Evolutionary conservation across 2,797 vertebrate species (phyloP).

Genomic region (Chelidonichthys spinosus): DNA sequence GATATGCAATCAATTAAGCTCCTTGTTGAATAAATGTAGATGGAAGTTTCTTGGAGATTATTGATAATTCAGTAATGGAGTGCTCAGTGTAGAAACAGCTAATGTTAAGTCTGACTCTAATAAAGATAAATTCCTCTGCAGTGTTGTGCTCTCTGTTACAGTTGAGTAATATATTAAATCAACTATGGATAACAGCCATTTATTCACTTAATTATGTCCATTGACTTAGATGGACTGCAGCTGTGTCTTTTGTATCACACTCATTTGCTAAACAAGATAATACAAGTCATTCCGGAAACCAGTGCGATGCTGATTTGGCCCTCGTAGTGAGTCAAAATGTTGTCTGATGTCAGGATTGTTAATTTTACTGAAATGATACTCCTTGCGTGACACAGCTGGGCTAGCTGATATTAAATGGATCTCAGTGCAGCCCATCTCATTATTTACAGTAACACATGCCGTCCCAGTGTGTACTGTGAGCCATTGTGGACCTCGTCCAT

Average conservation of each 20-base stretch:
- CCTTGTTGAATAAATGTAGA: slow-evolving; percentile 43
- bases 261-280: slow-evolving; percentile 60
- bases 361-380: slow-evolving; percentile 34
- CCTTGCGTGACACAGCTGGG: slow-evolving; percentile 26
- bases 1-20: slow-evolving; percentile 36
- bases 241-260: slow-evolving; percentile 54
- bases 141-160: slow-evolving; percentile 51
- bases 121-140: slow-evolving; percentile 62
- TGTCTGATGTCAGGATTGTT: slow-evolving; percentile 24
- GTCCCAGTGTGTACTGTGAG: slow-evolving; percentile 20
- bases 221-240: slow-evolving; percentile 63
- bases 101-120: slow-evolving; percentile 67
- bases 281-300: slow-evolving; percentile 42
- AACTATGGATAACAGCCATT: slow-evolving; percentile 67
- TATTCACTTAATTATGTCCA: slow-evolving; percentile 70
- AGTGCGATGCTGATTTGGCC: slow-evolving; percentile 24
- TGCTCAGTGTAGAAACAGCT: slow-evolving; percentile 47
- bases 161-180: slow-evolving; percentile 62
- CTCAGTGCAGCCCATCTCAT: slow-evolving; percentile 38
- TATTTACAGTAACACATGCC: slow-evolving; percentile 56
- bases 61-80: slow-evolving; percentile 59
- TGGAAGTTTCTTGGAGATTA: slow-evolving; percentile 53
- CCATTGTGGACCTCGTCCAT: slow-evolving; percentile 40
- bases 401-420: slow-evolving; percentile 46
- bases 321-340: slow-evolving; percentile 22